Evolutionary conservation across 2,797 vertebrate genomes (phyloP).

Genomic region (Labroides dimidiatus): DNA sequence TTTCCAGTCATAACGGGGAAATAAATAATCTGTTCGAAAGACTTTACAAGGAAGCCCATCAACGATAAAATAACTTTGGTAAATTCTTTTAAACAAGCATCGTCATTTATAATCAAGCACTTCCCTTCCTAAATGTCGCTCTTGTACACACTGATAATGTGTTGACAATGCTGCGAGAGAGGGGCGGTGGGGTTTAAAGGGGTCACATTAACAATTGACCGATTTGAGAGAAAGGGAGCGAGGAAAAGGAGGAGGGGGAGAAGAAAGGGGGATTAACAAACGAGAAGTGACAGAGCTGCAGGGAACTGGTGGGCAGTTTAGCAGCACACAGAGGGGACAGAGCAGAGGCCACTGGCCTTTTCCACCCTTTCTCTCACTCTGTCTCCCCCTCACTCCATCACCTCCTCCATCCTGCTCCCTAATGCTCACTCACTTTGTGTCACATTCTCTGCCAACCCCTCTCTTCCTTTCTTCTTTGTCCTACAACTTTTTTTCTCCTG

Average conservation of each 20-base stretch:
- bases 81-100: slow-evolving; percentile 3
- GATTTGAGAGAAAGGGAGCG: slow-evolving; percentile 71
- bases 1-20: background rate
- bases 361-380: slow-evolving; percentile 74
- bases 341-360: slow-evolving; percentile 78
- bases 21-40: background rate
- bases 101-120: slow-evolving; percentile 30
- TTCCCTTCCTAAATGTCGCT: slow-evolving; percentile 46
- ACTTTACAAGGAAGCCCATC: background rate
- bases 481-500: slow-evolving; percentile 10
- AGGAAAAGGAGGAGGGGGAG: slow-evolving; percentile 71
- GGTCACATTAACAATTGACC: slow-evolving; percentile 80
- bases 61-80: slow-evolving; percentile 2
- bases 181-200: slow-evolving; percentile 73
- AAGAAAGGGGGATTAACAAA: slow-evolving; percentile 78
- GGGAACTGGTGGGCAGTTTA: slow-evolving; percentile 78
- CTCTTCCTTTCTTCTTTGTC: slow-evolving; percentile 24
- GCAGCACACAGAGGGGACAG: slow-evolving; percentile 74
- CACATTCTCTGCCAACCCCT: slow-evolving; percentile 31
- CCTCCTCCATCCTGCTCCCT: slow-evolving; percentile 43
- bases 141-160: slow-evolving; percentile 63
- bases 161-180: slow-evolving; percentile 61
- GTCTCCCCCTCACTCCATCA: slow-evolving; percentile 33
- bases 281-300: slow-evolving; percentile 79
- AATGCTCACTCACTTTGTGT: slow-evolving; percentile 60